Conservation (phyloP, 2,888 invertebrate genomes). For the Luperina nickerlii region DNA sequence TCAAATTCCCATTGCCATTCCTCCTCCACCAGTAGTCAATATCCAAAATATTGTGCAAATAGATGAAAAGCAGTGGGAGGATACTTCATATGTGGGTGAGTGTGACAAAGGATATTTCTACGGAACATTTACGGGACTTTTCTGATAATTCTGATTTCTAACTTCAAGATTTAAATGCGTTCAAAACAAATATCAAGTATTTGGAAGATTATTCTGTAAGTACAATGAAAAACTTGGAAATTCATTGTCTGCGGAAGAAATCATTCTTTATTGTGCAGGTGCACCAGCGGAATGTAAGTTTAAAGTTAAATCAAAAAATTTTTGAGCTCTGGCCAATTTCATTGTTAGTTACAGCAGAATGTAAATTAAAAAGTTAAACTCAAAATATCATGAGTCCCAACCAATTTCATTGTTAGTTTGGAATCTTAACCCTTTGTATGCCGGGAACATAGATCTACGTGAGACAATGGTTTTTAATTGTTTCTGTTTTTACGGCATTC, state of each 20-base stretch:
- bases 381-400: background rate
- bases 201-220: background rate
- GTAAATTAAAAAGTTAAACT: background rate
- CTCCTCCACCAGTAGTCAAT: conserved; percentile 21
- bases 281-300: background rate
- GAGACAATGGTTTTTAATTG: too few species aligned
- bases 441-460: too few species aligned
- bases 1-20: background rate
- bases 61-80: background rate
- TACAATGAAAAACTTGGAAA: background rate
- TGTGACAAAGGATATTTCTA: background rate
- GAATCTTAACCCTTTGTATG: too few species aligned
- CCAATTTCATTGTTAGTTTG: too few species aligned
- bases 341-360: background rate
- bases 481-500: too few species aligned
- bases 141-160: background rate
- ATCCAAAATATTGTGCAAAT: background rate
- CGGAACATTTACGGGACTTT: background rate
- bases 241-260: background rate
- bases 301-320: background rate
- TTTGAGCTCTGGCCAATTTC: too few species aligned
- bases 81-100: conserved; percentile 14
- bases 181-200: background rate
- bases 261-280: background rate
- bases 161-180: background rate